Percentiles rank a stretch among this genome's conserved stretches.
Evolutionary conservation across 2,797 vertebrate species (phyloP).

Genomic region (Australoheros facetus): DNA sequence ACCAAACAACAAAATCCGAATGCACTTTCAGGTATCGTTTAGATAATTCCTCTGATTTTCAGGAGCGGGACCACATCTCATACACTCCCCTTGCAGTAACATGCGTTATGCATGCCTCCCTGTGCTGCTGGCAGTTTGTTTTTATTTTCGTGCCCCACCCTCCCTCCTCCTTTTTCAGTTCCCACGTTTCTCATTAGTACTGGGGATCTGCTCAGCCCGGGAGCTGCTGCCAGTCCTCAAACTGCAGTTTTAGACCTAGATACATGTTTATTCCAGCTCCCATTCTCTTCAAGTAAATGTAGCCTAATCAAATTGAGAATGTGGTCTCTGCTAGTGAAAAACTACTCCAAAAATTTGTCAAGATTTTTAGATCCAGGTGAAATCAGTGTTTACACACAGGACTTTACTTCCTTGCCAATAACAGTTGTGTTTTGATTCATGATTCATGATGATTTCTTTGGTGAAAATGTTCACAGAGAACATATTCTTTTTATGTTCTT

Average conservation of each 20-base stretch:
- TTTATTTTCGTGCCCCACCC: background rate
- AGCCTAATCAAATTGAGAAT: background rate
- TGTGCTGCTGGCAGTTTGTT: background rate
- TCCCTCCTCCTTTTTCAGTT: background rate
- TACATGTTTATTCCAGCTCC: background rate
- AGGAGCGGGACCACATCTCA: background rate
- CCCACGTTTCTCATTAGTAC: constrained; percentile 2
- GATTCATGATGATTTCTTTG: too few relatives aligned
- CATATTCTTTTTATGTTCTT: background rate
- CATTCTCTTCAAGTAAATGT: background rate
- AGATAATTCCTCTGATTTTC: background rate
- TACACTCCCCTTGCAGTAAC: background rate
- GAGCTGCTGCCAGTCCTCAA: background rate
- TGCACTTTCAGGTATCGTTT: background rate
- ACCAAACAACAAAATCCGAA: background rate
- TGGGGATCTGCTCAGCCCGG: background rate
- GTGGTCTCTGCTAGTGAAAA: background rate
- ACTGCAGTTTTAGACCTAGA: background rate
- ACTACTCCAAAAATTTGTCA: too few relatives aligned
- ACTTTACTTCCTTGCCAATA: background rate
- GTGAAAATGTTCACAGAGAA: background rate
- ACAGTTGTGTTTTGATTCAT: background rate
- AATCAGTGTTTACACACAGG: too few relatives aligned
- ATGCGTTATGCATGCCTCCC: background rate
- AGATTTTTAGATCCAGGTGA: too few relatives aligned